Evolutionary conservation across 2,113 vertebrate genomes (phyloP), one percentile per base, ranked within the genome.

Genomic region (Probosciger aterrimus): DNA sequence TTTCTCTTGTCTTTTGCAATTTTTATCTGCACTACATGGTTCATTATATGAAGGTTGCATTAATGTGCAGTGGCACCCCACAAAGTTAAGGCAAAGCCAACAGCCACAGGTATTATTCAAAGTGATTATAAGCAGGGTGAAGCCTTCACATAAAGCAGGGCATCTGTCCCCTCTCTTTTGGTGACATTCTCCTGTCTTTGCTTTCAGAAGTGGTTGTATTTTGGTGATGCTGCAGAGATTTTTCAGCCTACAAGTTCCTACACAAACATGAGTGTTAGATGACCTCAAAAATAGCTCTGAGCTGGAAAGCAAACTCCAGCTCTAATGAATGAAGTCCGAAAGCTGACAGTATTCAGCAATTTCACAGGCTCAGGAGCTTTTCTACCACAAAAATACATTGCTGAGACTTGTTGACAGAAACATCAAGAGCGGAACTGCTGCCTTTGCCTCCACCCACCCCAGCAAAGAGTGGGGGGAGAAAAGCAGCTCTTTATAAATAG

Each of bases 401-500:
- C 80, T 96, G 88, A 93, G 73, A 79, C 76, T 90, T 82, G 82
- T 87, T 95, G 94, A 92, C 92, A 91, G 80, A 88, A 95, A 87
- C 50, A 75, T 76, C 69, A 93, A 96, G 95, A 92, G 86, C 79
- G 83, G 82, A 96, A 59, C 57, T 88, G 70, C 93, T 94, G 90
- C 82, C 96, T 91, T 94, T 95, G 87, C 86, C 82, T 96, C 93
- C 91, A 91, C 84, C 96, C 90, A 94, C 96, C 92, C 85, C 95
- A 62, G 65, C 69, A 81, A 74, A 96, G 96, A 95, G 96, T 79
- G 90, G 44, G 63, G 67, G 78, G 69, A 89, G 92, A 94, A 90
- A 90, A 87, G 82, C 57, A 86, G 96, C 86, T 91, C 77, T 95
- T 96, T 98, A 98, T 97, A 98, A 98, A 98, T 98, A 98, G 97